phyloP scores from a whole-genome alignment of 2,113 vertebrate genomes.

The Phylloscopus trochilus region DNA sequence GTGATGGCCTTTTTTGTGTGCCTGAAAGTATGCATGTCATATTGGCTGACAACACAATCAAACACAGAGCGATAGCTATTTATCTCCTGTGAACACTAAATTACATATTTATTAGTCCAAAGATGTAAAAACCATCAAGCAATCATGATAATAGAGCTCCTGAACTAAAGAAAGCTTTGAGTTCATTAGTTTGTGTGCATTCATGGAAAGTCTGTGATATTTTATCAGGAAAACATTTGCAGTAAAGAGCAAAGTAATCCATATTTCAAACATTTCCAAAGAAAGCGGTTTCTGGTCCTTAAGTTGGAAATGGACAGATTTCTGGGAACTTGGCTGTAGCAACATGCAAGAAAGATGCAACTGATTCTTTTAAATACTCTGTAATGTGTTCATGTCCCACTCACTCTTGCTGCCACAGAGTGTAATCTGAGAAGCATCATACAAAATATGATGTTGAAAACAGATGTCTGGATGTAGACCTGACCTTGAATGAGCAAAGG shows the following conservation, averaged over 20 bases:
- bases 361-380: background rate
- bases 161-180: background rate
- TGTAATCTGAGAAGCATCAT: background rate
- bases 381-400: background rate
- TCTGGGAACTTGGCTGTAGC: background rate
- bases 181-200: background rate
- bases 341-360: background rate
- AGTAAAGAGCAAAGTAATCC: background rate
- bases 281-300: background rate
- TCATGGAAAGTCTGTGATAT: background rate
- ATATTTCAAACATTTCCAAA: background rate
- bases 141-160: background rate
- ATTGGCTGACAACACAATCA: background rate
- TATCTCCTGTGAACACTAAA: background rate
- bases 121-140: background rate
- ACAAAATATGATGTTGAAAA: background rate
- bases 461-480: conserved; percentile 7
- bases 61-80: background rate
- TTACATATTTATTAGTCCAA: background rate
- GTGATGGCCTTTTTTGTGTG: background rate
- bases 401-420: background rate
- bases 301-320: background rate
- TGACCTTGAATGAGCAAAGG: background rate
- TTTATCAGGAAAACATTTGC: background rate
- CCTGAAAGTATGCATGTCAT: background rate